Percentiles rank a stretch among this genome's conserved stretches.
These are phyloP conservation scores for crab-eating macaque (Macaca fascicularis) DNA, from an alignment of 2,113 vertebrate genomes.

Conservation along the genomic window DNA sequence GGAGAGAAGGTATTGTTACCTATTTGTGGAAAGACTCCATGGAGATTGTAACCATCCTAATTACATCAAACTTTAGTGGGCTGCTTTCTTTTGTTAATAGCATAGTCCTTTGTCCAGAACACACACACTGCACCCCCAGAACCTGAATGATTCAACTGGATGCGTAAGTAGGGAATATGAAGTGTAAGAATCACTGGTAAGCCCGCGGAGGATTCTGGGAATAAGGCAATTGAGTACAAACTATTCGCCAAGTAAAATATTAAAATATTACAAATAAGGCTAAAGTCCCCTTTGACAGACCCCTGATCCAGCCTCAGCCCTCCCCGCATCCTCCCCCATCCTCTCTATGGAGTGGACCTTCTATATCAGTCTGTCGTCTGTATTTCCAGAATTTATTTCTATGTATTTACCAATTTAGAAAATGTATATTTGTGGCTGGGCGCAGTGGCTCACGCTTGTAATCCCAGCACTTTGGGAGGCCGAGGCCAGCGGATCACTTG, in stretches of 20 bases:
- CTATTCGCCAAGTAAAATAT: background rate
- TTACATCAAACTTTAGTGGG: background rate
- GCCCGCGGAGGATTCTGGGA: background rate
- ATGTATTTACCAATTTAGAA: background rate
- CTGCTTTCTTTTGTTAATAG: slow-evolving; percentile 22
- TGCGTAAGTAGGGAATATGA: background rate
- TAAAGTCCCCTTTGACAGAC: background rate
- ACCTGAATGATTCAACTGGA: background rate
- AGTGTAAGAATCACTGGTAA: background rate
- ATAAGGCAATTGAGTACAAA: background rate
- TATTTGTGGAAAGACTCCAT: background rate
- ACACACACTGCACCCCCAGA: background rate
- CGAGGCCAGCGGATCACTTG: too few species aligned
- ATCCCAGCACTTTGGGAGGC: too few species aligned
- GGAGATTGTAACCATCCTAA: background rate
- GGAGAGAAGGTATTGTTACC: slow-evolving; percentile 37
- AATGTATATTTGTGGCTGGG: background rate
- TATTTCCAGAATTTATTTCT: background rate
- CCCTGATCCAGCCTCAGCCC: background rate
- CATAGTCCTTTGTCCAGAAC: background rate
- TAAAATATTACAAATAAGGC: background rate
- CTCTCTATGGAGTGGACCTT: background rate
- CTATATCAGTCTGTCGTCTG: background rate
- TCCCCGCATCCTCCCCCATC: rapidly evolving
- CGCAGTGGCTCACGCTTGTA: too few species aligned